These are phyloP conservation scores for Periophthalmus modestus DNA, from an alignment of 2,113 vertebrate species.

Conservation along the genomic window DNA sequence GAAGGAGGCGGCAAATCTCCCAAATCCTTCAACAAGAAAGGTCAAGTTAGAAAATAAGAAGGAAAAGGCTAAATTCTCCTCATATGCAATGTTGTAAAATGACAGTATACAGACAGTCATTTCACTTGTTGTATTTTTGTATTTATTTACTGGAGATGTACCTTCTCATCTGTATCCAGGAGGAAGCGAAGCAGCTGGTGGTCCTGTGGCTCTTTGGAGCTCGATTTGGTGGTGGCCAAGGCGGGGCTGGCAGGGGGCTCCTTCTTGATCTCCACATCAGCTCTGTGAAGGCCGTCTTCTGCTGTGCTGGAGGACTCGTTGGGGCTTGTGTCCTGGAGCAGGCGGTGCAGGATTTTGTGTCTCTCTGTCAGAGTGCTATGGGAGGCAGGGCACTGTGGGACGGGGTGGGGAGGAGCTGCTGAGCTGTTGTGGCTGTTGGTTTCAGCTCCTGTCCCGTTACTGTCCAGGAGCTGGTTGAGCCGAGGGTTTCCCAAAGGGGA, in stretches of 20 bases:
- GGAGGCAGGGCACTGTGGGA: slow-evolving; percentile 84
- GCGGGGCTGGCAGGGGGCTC: slow-evolving; percentile 70
- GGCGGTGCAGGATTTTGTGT: slow-evolving; percentile 92
- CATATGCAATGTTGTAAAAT: background rate
- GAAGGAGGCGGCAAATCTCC: slow-evolving; percentile 81
- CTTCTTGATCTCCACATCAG: slow-evolving; percentile 80
- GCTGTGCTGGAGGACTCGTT: slow-evolving; percentile 72
- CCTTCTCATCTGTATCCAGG: slow-evolving; percentile 90
- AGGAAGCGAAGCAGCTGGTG: slow-evolving; percentile 93
- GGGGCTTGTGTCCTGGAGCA: slow-evolving; percentile 93
- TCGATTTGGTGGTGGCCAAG: slow-evolving; percentile 50
- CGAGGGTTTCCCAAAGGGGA: slow-evolving; percentile 78
- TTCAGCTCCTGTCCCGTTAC: slow-evolving; percentile 68
- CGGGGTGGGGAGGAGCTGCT: slow-evolving; percentile 66
- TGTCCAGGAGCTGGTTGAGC: slow-evolving; percentile 85
- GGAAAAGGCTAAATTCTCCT: background rate
- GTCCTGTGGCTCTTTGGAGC: slow-evolving; percentile 88
- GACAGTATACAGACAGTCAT: background rate
- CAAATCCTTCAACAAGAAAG: slow-evolving; percentile 72
- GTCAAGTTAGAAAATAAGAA: background rate
- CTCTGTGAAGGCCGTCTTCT: slow-evolving; percentile 42
- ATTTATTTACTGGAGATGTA: slow-evolving; percentile 13
- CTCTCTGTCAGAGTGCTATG: slow-evolving; percentile 91
- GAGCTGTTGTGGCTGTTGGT: slow-evolving; percentile 45
- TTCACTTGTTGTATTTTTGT: no score